phyloP scores from a whole-genome alignment of 2,888 invertebrate genomes.

The Scaptomyza parva region DNA sequence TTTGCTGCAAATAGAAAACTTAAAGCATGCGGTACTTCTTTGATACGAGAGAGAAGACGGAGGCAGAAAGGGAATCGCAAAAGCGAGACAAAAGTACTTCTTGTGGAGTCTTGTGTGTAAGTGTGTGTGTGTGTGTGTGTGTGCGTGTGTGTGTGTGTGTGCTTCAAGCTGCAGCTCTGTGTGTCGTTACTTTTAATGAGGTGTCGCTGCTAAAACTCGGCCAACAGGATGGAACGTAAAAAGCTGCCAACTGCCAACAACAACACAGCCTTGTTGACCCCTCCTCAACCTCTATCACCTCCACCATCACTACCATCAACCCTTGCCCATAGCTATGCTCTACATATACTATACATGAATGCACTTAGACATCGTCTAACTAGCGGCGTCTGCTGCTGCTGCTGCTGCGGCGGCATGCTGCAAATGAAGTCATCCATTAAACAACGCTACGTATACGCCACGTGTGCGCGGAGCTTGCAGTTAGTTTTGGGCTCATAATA shows the following conservation, averaged over 20 bases:
- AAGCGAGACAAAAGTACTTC: slow-evolving; percentile 25
- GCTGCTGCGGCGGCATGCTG: slow-evolving; percentile 67
- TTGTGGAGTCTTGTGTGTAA: slow-evolving; percentile 16
- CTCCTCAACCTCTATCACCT: no score
- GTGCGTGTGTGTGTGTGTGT: no score
- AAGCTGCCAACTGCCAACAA: slow-evolving; percentile 19
- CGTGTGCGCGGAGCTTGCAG: slow-evolving; percentile 25
- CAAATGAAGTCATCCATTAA: slow-evolving; percentile 81
- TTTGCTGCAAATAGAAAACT: slow-evolving; percentile 54
- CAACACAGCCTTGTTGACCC: slow-evolving; percentile 71
- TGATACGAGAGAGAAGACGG: not conserved
- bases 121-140: no score
- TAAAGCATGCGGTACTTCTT: slow-evolving; percentile 38
- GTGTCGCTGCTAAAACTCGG: slow-evolving; percentile 74
- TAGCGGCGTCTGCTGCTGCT: slow-evolving; percentile 46
- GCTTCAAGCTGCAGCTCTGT: slow-evolving; percentile 34
- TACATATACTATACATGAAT: slow-evolving; percentile 61
- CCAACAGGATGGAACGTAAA: slow-evolving; percentile 45
- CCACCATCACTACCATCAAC: not conserved
- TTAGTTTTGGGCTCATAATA: slow-evolving; percentile 48
- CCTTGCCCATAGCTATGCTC: not conserved
- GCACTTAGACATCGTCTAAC: slow-evolving; percentile 67
- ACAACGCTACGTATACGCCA: slow-evolving; percentile 61
- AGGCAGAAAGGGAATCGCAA: slow-evolving; percentile 12
- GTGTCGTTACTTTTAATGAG: slow-evolving; percentile 81